Evolutionary conservation across 1,140 invertebrate genomes (phyloP).

Genomic region (Musca domestica): DNA sequence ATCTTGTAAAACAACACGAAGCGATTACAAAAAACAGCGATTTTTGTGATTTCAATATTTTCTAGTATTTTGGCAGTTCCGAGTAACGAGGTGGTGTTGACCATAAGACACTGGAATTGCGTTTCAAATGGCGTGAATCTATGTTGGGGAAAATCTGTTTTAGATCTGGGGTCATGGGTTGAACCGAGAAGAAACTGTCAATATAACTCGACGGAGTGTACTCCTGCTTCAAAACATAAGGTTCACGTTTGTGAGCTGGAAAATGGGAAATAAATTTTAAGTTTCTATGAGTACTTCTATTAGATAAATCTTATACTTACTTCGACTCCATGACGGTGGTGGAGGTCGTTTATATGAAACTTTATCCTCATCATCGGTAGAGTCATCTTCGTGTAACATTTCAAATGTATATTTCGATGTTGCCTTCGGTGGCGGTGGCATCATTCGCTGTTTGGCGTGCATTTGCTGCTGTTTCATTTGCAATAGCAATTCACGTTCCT

Average conservation of each 20-base stretch:
- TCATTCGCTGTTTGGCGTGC: slow-evolving; percentile 37
- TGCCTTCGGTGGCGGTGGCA: slow-evolving; percentile 40
- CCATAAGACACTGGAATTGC: slow-evolving; percentile 72
- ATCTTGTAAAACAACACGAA: too few relatives aligned
- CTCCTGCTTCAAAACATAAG: slow-evolving; percentile 41
- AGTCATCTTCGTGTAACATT: slow-evolving; percentile 58
- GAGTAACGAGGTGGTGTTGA: slow-evolving; percentile 64
- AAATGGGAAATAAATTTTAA: slow-evolving; percentile 9
- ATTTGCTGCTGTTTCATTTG: slow-evolving; percentile 39
- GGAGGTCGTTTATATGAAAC: slow-evolving; percentile 54
- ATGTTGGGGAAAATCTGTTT: slow-evolving; percentile 66
- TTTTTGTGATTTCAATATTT: too few relatives aligned
- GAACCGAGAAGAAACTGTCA: slow-evolving; percentile 63
- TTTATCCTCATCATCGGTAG: slow-evolving; percentile 58
- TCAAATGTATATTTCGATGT: slow-evolving; percentile 51
- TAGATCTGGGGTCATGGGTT: slow-evolving; percentile 64
- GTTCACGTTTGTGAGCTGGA: slow-evolving; percentile 37
- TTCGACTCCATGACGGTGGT: slow-evolving; percentile 58
- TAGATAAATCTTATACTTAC: slow-evolving; percentile 44
- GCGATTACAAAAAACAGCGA: too few relatives aligned
- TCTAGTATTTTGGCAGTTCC: slow-evolving; percentile 51
- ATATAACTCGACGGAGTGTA: slow-evolving; percentile 49
- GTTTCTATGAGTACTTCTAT: slow-evolving; percentile 18
- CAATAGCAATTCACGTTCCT: slow-evolving; percentile 44
- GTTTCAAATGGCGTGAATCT: slow-evolving; percentile 62